A percentile compares a stretch with the other conserved stretches of the same genome.
phyloP scores from a whole-genome alignment of 92 coral and sea anemone genomes.

The Ricordea florida region DNA sequence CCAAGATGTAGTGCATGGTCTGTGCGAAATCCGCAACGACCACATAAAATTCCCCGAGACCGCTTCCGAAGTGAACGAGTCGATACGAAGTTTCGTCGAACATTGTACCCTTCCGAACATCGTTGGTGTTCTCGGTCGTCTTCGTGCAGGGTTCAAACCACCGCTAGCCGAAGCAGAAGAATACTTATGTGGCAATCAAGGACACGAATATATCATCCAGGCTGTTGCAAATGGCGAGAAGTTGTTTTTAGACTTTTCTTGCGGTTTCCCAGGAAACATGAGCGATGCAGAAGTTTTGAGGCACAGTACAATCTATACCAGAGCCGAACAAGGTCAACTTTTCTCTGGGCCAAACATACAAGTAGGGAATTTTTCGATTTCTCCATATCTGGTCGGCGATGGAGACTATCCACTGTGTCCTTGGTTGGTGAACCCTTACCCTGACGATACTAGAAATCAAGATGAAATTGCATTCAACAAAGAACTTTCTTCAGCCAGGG shows the following conservation, averaged over 20 bases:
- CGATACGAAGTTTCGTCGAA: neutral
- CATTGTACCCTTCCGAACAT: neutral
- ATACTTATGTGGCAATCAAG: neutral
- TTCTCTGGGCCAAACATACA: neutral
- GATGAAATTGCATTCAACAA: too few relatives aligned
- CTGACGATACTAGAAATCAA: neutral
- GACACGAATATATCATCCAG: neutral
- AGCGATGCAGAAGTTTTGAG: neutral
- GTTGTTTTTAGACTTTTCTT: neutral
- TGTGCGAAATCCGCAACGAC: neutral
- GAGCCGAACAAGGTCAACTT: neutral
- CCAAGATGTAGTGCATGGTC: neutral
- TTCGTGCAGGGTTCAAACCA: neutral
- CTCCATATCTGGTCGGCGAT: neutral
- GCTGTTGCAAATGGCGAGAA: neutral
- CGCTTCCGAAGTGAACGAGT: neutral
- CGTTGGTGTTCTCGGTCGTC: neutral
- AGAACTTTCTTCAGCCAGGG: too few relatives aligned
- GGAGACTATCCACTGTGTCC: neutral
- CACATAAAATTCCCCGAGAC: neutral
- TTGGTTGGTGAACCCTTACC: neutral
- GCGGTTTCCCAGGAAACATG: neutral
- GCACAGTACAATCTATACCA: neutral
- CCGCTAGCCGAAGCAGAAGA: neutral
- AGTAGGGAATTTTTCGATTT: neutral